Conservation (phyloP, 2,113 vertebrate genomes). For the Phocoena sinus region DNA sequence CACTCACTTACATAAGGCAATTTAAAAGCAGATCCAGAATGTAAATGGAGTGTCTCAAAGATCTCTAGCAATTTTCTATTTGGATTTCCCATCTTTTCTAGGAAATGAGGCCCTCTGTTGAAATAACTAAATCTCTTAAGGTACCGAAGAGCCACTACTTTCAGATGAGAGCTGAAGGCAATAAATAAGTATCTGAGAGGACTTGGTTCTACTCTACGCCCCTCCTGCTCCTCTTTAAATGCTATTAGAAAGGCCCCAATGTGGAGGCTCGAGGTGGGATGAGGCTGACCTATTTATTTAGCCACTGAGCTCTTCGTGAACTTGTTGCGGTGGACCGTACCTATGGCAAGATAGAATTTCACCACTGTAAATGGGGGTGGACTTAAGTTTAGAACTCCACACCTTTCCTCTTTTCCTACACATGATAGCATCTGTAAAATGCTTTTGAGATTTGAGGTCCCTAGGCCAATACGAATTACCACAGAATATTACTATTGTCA, state of each 20-base stretch:
- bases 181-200: background rate
- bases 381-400: background rate
- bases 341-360: background rate
- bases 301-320: background rate
- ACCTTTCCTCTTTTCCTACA: background rate
- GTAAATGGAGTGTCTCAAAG: background rate
- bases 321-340: background rate
- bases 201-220: background rate
- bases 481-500: background rate
- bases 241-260: background rate
- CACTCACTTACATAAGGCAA: background rate
- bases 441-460: background rate
- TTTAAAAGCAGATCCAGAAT: constrained; percentile 16
- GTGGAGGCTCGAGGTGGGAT: background rate
- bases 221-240: background rate
- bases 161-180: background rate
- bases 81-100: background rate
- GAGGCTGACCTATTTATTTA: background rate
- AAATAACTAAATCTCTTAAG: constrained; percentile 2
- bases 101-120: background rate
- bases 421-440: background rate
- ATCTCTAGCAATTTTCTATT: constrained; percentile 3
- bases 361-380: background rate
- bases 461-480: background rate
- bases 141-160: background rate